Base-by-base conservation (phyloP, 2,113 vertebrate species). In the Tautogolabrus adspersus region DNA sequence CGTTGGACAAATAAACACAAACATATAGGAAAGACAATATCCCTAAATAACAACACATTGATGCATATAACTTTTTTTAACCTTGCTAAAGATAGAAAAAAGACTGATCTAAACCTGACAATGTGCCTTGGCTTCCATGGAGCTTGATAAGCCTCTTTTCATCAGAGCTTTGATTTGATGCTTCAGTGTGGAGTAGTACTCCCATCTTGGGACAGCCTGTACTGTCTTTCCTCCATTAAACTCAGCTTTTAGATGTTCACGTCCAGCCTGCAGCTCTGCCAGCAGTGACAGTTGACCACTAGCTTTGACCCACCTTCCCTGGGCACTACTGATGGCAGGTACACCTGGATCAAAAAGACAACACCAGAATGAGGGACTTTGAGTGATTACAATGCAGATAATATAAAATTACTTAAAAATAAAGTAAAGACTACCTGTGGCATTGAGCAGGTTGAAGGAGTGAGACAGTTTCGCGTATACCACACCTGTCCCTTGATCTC, bases 391-490 rank as follows among this genome's bases (percentile, higher is more conserved):
- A 16, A 42, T 63, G 18, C 11, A 6, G 9, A 8, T 44, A 46
- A 21, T 12, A 46, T 40, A 23, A 34, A 3, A 23, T 18, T 1
- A 2, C 1, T 59, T 19, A 22, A 22, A 9, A 5, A 46, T 42
- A n/a, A 46, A 57, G 5, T 1, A 60, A 46, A 49, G n/a, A 46
- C 70, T 85, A 96, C 96, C 96, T 95, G 94, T 44, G 8, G 82
- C 85, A 11, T 75, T 80, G 3, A 96, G 91, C 13, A 69, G 66
- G 54, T 83, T 70, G 11, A 89, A 78, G 44, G 93, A 93, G 65
- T 96, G 95, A 51, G 79, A 79, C 9, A 97, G 84, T 13, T 64
- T 90, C 13, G 86, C 88, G 6, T 72, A 75, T 71, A 96, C 6
- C 58, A 84, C 88, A 3, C 85, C 12, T 0, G 57, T 79, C n/a